Percentiles rank a stretch among this genome's conserved stretches.
These are phyloP conservation scores for Astreopora myriophthalma DNA, from an alignment of 64 coral and sea anemone species.

Conservation along the genomic window DNA sequence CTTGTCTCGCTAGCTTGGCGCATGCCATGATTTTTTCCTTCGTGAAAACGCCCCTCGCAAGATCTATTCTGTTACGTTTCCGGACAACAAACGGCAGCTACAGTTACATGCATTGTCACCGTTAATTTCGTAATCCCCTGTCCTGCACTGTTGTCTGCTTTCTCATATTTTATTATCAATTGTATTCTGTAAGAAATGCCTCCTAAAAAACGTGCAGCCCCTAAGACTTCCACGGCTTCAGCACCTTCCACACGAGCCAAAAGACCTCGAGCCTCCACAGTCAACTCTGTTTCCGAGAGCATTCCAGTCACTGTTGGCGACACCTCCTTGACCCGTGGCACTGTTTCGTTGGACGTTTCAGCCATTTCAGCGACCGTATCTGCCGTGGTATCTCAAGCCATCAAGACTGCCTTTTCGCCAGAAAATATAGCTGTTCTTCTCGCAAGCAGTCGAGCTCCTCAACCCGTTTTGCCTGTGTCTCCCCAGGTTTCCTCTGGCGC, in stretches of 20 bases:
- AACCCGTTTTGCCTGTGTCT: not conserved
- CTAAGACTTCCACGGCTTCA: not conserved
- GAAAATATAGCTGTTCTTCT: not conserved
- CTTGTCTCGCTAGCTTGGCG: too few species aligned
- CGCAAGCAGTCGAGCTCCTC: not conserved
- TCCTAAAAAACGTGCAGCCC: not conserved
- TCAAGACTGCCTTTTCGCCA: not conserved
- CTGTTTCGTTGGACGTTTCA: too few species aligned
- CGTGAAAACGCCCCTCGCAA: too few species aligned
- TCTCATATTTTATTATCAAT: not conserved
- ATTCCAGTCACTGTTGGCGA: not conserved
- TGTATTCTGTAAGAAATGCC: not conserved
- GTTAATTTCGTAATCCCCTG: too few species aligned
- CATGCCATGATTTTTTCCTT: too few species aligned
- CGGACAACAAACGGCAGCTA: too few species aligned
- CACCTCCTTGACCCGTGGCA: too few species aligned
- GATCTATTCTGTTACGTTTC: too few species aligned
- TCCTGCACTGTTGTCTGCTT: too few species aligned
- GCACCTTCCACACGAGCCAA: not conserved
- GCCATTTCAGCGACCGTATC: not conserved
- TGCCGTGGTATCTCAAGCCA: not conserved
- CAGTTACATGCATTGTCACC: too few species aligned
- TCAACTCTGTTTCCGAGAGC: not conserved
- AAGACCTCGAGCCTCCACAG: not conserved
- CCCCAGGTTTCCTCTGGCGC: not conserved